Percentiles rank a stretch among this genome's conserved stretches.
Evolutionary conservation across 1,140 invertebrate species (phyloP).

Genomic region (Papilio machaon): DNA sequence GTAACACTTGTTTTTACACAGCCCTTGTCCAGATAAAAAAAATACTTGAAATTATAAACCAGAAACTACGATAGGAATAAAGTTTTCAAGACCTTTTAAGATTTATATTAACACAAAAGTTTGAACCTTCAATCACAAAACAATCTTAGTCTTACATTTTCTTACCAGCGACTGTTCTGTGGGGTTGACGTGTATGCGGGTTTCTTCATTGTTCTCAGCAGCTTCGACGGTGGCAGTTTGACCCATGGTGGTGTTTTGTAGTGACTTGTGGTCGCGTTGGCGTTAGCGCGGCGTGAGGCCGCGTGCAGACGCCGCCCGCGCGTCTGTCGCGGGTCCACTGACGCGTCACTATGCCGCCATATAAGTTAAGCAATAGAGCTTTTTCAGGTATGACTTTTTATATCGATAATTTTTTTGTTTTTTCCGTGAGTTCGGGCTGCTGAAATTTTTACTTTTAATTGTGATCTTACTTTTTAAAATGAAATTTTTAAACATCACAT

Average conservation of each 20-base stretch:
- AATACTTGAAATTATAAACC: not conserved
- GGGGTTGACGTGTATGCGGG: conserved; percentile 67
- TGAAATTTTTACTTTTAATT: no score
- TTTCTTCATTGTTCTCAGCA: conserved; percentile 66
- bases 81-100: not conserved
- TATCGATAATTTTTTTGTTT: conserved; percentile 45
- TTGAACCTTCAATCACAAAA: not conserved
- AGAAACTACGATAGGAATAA: not conserved
- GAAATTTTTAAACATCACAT: no score
- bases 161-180: conserved; percentile 72
- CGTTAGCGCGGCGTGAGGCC: conserved; percentile 45
- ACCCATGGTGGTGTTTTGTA: conserved; percentile 57
- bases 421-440: not conserved
- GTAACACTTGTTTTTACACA: not conserved
- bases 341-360: conserved; percentile 64
- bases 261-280: conserved; percentile 31
- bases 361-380: conserved; percentile 45
- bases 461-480: no score
- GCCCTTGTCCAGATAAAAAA: not conserved
- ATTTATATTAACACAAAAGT: not conserved
- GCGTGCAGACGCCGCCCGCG: conserved; percentile 68
- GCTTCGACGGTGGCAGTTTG: conserved; percentile 68
- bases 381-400: conserved; percentile 48
- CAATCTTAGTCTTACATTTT: conserved; percentile 39
- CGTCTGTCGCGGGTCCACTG: conserved; percentile 73